These are phyloP conservation scores for Tanytarsus gracilentus DNA, from an alignment of 2,888 invertebrate genomes.

Conservation along the genomic window DNA sequence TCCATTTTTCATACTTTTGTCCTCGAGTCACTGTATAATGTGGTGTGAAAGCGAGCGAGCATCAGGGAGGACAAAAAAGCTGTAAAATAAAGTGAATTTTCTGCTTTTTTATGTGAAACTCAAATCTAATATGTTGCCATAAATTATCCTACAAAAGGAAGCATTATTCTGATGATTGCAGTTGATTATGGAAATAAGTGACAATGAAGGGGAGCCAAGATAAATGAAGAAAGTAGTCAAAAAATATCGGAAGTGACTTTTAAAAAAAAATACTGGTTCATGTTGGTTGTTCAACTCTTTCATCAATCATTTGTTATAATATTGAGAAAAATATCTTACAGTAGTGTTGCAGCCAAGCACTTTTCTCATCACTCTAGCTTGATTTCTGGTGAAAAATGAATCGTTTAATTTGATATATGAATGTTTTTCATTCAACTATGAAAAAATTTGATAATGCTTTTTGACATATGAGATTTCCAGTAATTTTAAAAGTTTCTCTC, in stretches of 20 bases:
- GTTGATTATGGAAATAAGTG: slow-evolving; percentile 18
- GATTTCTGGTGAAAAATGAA: slow-evolving; percentile 18
- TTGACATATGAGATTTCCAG: too few relatives aligned
- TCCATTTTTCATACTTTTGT: slow-evolving; percentile 26
- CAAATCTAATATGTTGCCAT: slow-evolving; percentile 17
- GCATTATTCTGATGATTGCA: slow-evolving; percentile 4
- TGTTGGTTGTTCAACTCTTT: slow-evolving; percentile 2
- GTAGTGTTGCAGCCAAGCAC: too few relatives aligned
- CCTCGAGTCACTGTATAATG: background rate
- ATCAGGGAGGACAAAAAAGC: background rate
- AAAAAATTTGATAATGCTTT: slow-evolving; percentile 25
- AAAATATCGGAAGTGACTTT: background rate
- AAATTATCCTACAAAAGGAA: slow-evolving; percentile 16
- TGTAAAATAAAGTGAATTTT: background rate
- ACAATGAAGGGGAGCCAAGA: slow-evolving; percentile 7
- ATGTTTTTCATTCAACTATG: slow-evolving; percentile 19
- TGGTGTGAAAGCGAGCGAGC: background rate
- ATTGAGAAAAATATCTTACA: background rate
- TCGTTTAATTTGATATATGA: slow-evolving; percentile 26
- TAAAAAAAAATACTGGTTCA: background rate
- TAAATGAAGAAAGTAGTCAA: slow-evolving; percentile 6
- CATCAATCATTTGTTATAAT: slow-evolving; percentile 7
- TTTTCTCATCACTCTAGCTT: too few relatives aligned
- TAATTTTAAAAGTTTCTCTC: too few relatives aligned
- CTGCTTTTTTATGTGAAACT: slow-evolving; percentile 11